A percentile compares a stretch with the other conserved stretches of the same genome.
Evolutionary conservation across 2,888 invertebrate genomes (phyloP).

Genomic region (Dryobotodes eremita): DNA sequence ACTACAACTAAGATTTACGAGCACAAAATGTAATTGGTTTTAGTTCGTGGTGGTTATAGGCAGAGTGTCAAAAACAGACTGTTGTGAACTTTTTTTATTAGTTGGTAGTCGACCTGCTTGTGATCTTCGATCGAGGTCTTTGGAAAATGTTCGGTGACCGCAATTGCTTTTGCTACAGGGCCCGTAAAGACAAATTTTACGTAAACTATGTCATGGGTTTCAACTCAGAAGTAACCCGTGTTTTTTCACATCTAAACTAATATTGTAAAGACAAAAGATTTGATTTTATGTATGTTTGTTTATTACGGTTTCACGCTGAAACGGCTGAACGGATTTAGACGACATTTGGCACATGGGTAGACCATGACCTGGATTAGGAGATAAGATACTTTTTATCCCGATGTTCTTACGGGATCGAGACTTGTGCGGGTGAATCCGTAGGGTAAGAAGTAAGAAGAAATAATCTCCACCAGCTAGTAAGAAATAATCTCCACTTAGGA

Average conservation of each 20-base stretch:
- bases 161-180: neutral
- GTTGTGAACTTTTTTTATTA: slow-evolving; percentile 19
- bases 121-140: neutral
- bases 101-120: neutral
- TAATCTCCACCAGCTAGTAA: neutral
- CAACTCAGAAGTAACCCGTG: neutral
- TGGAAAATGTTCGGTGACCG: neutral
- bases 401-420: neutral
- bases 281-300: too few species aligned
- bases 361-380: too few species aligned
- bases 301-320: neutral
- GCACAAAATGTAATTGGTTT: slow-evolving; percentile 45
- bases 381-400: neutral
- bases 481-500: neutral
- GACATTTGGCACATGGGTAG: neutral
- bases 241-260: neutral
- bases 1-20: slow-evolving; percentile 45
- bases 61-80: slow-evolving; percentile 20
- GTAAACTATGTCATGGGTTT: too few species aligned
- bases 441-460: neutral
- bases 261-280: neutral
- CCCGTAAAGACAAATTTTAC: neutral
- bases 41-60: slow-evolving; percentile 24
- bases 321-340: neutral
- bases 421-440: accelerated